Percentiles rank a stretch among this genome's conserved stretches.
Conservation (phyloP, 1,140 invertebrate genomes). For the Nomia melanderi region DNA sequence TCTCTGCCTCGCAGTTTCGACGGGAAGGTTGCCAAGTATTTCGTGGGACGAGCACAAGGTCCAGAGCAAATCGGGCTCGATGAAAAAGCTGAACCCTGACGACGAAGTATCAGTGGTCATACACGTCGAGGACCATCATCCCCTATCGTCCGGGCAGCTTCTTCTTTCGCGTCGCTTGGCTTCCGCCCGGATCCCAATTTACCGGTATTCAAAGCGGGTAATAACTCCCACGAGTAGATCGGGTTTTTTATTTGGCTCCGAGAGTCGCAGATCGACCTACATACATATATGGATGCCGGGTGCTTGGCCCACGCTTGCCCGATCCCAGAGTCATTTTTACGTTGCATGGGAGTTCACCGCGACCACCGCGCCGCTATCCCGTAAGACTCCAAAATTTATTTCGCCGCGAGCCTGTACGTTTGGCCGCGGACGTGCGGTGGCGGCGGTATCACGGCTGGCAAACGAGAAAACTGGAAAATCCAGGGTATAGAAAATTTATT, state of each 20-base stretch:
- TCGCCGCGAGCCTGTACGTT: not conserved
- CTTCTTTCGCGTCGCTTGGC: not conserved
- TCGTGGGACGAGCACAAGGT: not conserved
- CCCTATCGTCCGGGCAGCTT: conserved; percentile 28
- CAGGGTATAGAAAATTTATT: conserved; percentile 29
- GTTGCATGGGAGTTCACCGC: not conserved
- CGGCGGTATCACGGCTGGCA: not conserved
- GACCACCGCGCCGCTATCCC: not conserved
- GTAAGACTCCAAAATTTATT: conserved; percentile 39
- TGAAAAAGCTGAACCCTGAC: conserved; percentile 39
- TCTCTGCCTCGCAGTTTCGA: not conserved
- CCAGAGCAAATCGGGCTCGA: not conserved
- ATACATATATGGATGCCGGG: conserved; percentile 13
- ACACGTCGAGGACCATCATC: conserved; percentile 43
- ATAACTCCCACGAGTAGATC: conserved; percentile 24
- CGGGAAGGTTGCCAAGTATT: conserved; percentile 54
- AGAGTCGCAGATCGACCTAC: not conserved
- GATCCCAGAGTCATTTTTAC: conserved; percentile 12
- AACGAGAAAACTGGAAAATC: conserved; percentile 4
- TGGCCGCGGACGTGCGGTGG: not conserved
- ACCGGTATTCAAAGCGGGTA: conserved; percentile 38
- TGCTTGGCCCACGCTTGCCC: not conserved
- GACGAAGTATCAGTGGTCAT: conserved; percentile 27
- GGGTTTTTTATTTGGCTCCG: conserved; percentile 15
- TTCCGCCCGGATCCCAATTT: conserved; percentile 21